Conservation (phyloP, 1,140 invertebrate species). For the Adoxophyes honmai region DNA sequence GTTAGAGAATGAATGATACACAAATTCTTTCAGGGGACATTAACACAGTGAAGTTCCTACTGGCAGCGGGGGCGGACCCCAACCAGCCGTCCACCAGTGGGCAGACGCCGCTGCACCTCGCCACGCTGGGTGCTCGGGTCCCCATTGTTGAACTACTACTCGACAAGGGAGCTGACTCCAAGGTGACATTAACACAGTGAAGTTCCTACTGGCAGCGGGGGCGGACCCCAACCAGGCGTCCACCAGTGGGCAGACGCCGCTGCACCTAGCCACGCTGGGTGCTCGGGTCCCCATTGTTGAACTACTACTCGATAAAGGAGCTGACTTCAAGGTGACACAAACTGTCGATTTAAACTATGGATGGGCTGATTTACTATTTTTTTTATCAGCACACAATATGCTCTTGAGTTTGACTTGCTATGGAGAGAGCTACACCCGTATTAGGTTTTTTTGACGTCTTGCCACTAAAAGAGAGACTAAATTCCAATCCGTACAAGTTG, state of each 20-base stretch:
- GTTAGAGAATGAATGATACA: too few relatives aligned
- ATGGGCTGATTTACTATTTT: too few relatives aligned
- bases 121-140: constrained; percentile 30
- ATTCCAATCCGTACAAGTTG: too few relatives aligned
- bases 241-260: constrained; percentile 37
- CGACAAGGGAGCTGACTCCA: constrained; percentile 62
- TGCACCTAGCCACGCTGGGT: constrained; percentile 47
- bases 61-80: constrained; percentile 40
- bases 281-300: constrained; percentile 37
- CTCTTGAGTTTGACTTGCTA: too few relatives aligned
- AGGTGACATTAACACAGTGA: constrained; percentile 51
- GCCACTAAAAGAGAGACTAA: too few relatives aligned
- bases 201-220: constrained; percentile 36
- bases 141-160: constrained; percentile 54
- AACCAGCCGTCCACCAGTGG: constrained; percentile 36
- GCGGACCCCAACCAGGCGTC: constrained; percentile 46
- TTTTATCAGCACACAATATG: too few relatives aligned
- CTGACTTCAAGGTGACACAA: constrained; percentile 56
- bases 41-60: constrained; percentile 41
- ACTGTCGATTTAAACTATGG: too few relatives aligned
- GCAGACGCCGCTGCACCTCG: constrained; percentile 53
- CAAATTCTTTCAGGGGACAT: constrained; percentile 53
- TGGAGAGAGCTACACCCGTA: too few relatives aligned
- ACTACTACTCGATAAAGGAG: constrained; percentile 66
- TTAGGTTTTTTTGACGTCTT: too few relatives aligned